Base-by-base conservation (phyloP, 2,797 vertebrate genomes). In the Lerista edwardsae region DNA sequence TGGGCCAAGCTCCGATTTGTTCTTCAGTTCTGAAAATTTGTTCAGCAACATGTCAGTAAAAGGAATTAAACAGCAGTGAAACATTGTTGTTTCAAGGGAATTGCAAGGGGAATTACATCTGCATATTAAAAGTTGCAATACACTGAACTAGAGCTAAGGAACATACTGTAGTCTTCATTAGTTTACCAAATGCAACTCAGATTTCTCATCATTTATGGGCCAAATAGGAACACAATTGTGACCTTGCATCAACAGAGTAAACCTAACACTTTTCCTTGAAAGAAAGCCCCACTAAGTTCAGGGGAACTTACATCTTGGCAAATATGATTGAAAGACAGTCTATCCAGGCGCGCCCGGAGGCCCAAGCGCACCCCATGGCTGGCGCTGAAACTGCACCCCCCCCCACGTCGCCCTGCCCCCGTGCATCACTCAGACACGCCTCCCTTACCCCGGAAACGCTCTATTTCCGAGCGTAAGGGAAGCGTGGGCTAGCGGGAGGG, bases 61-160 rank as follows among this genome's bases (percentile, higher is more conserved):
- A 21, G 82, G 84, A 90, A 80, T 79, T 41, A 86, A 88, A 90
- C 59, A 0, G 9, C 39, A 75, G 0, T 17, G 19, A 84, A 83
- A 90, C 81, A 51, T 59, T 34, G 36, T n/a, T n/a, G n/a, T n/a
- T n/a, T n/a, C n/a, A n/a, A n/a, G n/a, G n/a, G n/a, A n/a, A n/a
- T n/a, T n/a, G n/a, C n/a, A n/a, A 73, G 62, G 17, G 77, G 23
- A 2, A 88, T 1, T 3, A 57, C 27, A 1, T 17, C 84, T 23
- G 79, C 34, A 6, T 9, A 51, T 36, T 41, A 12, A 6, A 11
- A 3, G 64, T 85, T 39, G 81, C 11, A 82, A 59, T 59, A 87
- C 11, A 84, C 1, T 17, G 4, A 85, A 86, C 51, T 74, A 57
- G 23, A 34, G 51, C 39, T 29, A 25, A 69, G 34, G 75, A 89